Base-by-base conservation (phyloP, 1,140 invertebrate species). In the Holotrichia oblita region DNA sequence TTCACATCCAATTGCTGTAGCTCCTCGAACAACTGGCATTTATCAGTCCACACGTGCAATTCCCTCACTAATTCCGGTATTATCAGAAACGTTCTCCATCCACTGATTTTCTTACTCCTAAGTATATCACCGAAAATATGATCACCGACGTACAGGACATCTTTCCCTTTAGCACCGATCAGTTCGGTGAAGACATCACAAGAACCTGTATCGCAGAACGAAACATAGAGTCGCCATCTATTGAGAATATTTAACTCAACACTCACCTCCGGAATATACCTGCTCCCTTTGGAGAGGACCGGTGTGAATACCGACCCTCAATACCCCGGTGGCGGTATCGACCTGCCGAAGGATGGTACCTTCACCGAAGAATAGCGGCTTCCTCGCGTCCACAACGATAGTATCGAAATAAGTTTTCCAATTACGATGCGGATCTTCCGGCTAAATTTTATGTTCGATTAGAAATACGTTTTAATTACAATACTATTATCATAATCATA, bases 81-180 rank as follows among this genome's bases (percentile, higher is more conserved):
- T 82, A 99, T 96, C 22, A 99, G 91, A 88, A 99, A 99, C 8
- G 98, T 99, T 80, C 97, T 90, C 99, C 99, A 99, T 0, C 98
- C 98, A 40, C 96, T 91, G 61, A 97, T 97, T 88, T 99, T 99
- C 89, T 99, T 99, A 9, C 97, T 99, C 85, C 99, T 99, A 41
- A 99, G 90, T 83, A 99, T 99, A 87, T 99, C 98, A 24, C 98
- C 98, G 88, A 98, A 99, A 82, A 99, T 99, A 86, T 99, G 98
- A 89, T 99, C 98, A n/a, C 97, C 97, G 79, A 99, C 93, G 86
- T 99, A 99, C 0, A 99, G 88, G 0, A 99, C 98, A 86, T 99
- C 98, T 87, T 98, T 99, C 77, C 98, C 98, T 88, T 98, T 98
- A 24, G 97, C 97, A 44, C 97, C 96, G 82, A 99, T 98, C 81